phyloP scores from a whole-genome alignment of 2,113 vertebrate genomes.

The Alligator mississippiensis region DNA sequence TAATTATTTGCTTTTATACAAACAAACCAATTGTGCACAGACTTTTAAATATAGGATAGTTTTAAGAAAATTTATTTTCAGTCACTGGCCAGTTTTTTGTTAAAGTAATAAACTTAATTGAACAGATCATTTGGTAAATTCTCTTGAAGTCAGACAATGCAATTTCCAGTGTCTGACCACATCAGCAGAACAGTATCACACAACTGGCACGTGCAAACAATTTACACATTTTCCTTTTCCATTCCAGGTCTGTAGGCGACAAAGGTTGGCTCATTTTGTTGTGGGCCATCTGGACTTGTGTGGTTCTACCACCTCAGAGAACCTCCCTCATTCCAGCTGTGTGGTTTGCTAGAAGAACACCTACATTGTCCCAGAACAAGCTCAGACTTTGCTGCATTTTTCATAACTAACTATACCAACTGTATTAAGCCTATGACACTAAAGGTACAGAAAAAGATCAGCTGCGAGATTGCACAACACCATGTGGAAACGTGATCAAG shows the following conservation, averaged over 20 bases:
- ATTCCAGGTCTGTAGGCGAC: neutral
- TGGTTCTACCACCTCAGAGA: neutral
- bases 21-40: neutral
- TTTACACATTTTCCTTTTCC: neutral
- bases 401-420: neutral
- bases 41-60: conserved; percentile 21
- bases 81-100: neutral
- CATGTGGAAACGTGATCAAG: neutral
- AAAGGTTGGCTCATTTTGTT: neutral
- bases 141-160: neutral
- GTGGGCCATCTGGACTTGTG: neutral
- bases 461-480: neutral
- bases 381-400: neutral
- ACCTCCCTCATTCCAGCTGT: neutral
- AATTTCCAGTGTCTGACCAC: neutral
- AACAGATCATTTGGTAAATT: neutral
- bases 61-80: neutral
- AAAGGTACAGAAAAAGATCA: accelerated
- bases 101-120: neutral
- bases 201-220: neutral
- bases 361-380: neutral
- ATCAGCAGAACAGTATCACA: neutral
- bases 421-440: neutral
- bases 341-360: neutral
- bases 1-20: neutral